phyloP scores from a whole-genome alignment of 2,113 vertebrate genomes.

The Zosterops pallidus region DNA sequence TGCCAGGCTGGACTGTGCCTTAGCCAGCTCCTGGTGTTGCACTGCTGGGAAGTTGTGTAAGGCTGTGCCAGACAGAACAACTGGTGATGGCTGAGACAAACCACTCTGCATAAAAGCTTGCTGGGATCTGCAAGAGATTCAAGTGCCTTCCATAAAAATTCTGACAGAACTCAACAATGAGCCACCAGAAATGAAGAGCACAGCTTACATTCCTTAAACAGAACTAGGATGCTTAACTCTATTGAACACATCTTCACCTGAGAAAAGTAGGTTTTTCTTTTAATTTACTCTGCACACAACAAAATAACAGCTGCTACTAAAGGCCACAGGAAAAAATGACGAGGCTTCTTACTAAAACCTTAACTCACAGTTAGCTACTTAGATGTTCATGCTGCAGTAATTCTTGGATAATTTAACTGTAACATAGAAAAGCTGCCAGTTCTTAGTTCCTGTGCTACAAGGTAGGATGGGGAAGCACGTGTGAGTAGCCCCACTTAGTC shows the following conservation, averaged over 20 bases:
- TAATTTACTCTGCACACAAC: not conserved
- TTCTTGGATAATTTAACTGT: not conserved
- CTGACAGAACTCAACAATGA: not conserved
- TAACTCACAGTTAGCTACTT: not conserved
- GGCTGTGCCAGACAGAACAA: slow-evolving; percentile 93
- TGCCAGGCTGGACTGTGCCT: slow-evolving; percentile 91
- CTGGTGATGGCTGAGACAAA: slow-evolving; percentile 91
- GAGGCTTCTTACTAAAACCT: not conserved
- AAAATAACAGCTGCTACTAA: not conserved
- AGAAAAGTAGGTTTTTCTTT: not conserved
- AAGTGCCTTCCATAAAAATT: not conserved
- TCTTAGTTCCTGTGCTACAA: not conserved
- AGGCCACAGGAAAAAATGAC: not conserved
- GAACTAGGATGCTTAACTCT: not conserved
- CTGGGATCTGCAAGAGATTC: slow-evolving; percentile 83
- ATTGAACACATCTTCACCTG: not conserved
- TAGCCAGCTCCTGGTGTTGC: slow-evolving; percentile 91
- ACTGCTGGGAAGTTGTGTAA: slow-evolving; percentile 93
- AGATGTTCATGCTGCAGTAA: not conserved
- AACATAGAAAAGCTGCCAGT: not conserved
- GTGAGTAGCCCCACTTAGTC: not conserved
- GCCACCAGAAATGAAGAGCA: not conserved
- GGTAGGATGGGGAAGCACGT: not conserved
- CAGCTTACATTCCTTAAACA: not conserved
- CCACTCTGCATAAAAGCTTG: slow-evolving; percentile 97